phyloP scores from a whole-genome alignment of 2,888 invertebrate genomes.

The Microctonus brassicae region DNA sequence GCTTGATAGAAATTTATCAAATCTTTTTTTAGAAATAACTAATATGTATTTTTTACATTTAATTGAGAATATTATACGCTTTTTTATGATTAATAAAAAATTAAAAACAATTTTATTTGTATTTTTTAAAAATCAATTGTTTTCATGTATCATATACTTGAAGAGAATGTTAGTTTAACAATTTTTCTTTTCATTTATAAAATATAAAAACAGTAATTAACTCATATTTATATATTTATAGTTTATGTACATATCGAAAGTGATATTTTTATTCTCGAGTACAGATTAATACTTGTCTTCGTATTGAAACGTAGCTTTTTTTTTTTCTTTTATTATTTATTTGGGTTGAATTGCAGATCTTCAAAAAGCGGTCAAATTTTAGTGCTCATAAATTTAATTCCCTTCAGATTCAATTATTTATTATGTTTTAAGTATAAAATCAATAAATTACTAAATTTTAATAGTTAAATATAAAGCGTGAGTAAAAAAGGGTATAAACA shows the following conservation, averaged over 20 bases:
- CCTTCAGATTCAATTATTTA: background rate
- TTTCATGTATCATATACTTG: background rate
- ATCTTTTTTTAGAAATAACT: background rate
- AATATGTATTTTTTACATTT: too few relatives aligned
- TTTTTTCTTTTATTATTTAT: slow-evolving; percentile 38
- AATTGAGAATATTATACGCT: too few relatives aligned
- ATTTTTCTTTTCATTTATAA: slow-evolving; percentile 49
- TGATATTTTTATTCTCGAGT: slow-evolving; percentile 44
- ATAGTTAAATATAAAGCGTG: slow-evolving; percentile 45
- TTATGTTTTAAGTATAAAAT: slow-evolving; percentile 30
- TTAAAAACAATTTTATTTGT: slow-evolving; percentile 11
- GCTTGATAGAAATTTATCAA: background rate
- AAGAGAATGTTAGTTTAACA: slow-evolving; percentile 15
- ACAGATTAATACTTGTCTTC: slow-evolving; percentile 45
- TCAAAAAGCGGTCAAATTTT: slow-evolving; percentile 55
- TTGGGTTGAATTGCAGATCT: slow-evolving; percentile 53
- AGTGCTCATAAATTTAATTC: slow-evolving; percentile 24
- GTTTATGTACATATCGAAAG: slow-evolving; percentile 36
- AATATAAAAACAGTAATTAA: slow-evolving; percentile 59
- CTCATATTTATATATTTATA: slow-evolving; percentile 47
- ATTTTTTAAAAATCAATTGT: background rate
- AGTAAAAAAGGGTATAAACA: slow-evolving; percentile 37
- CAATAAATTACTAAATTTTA: slow-evolving; percentile 52
- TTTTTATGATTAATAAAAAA: slow-evolving; percentile 1
- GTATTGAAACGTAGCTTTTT: slow-evolving; percentile 37